Evolutionary conservation across 2,888 invertebrate species (phyloP).

Genomic region (Timema podura): DNA sequence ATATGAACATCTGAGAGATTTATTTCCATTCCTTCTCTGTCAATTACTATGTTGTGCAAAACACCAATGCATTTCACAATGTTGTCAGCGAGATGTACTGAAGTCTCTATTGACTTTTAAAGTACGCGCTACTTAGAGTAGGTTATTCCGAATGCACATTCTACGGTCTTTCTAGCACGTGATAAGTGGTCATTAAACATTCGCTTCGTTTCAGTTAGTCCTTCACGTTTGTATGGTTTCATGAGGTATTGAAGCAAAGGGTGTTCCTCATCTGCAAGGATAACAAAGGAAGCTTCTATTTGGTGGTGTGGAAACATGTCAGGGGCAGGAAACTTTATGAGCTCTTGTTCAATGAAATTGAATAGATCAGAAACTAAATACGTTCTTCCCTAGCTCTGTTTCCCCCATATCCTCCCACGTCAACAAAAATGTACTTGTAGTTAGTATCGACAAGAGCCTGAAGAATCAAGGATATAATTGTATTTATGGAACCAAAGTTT

Average conservation of each 20-base stretch:
- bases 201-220: neutral
- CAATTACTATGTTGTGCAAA: conserved; percentile 1
- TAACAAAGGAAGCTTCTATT: neutral
- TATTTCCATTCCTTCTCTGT: neutral
- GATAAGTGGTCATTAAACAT: neutral
- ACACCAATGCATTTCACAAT: neutral
- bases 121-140: neutral
- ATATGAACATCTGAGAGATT: neutral
- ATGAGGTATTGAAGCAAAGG: conserved; percentile 5
- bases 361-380: neutral
- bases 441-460: neutral
- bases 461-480: neutral
- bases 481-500: conserved; percentile 1
- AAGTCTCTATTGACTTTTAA: neutral
- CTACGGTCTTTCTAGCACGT: neutral
- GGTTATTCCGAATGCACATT: conserved; percentile 2
- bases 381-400: neutral
- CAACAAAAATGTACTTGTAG: neutral
- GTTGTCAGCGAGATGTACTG: neutral
- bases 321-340: neutral
- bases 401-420: neutral
- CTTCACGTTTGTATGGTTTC: neutral
- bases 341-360: neutral
- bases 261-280: neutral
- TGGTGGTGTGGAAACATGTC: neutral